phyloP scores from a whole-genome alignment of 2,797 vertebrate species.

The Champsocephalus esox region DNA sequence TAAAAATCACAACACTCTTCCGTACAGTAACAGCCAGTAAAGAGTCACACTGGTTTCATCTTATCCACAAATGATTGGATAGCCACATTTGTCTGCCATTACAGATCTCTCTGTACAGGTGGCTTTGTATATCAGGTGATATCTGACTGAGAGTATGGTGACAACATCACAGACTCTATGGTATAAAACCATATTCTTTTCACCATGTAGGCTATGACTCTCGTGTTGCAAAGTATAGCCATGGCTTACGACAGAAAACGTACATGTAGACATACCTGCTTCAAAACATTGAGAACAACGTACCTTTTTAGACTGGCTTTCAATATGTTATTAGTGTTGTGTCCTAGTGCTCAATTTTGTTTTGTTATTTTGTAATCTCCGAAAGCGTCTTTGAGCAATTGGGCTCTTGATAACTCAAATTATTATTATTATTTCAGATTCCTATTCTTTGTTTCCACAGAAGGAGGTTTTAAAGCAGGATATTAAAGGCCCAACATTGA shows the following conservation, averaged over 20 bases:
- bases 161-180: constrained; percentile 25
- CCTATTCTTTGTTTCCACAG: not conserved
- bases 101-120: constrained; percentile 4
- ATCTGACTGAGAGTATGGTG: constrained; percentile 21
- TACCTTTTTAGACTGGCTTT: too few relatives aligned
- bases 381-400: too few relatives aligned
- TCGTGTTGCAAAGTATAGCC: constrained; percentile 33
- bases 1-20: not conserved
- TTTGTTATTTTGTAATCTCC: too few relatives aligned
- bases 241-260: too few relatives aligned
- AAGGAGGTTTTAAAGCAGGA: not conserved
- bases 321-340: too few relatives aligned
- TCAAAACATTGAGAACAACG: too few relatives aligned
- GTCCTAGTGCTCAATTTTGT: too few relatives aligned
- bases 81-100: not conserved
- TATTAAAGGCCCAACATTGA: not conserved
- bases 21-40: not conserved
- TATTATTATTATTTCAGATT: not conserved
- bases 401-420: too few relatives aligned
- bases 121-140: constrained; percentile 26
- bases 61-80: not conserved
- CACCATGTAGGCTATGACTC: constrained; percentile 30
- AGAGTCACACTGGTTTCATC: not conserved
- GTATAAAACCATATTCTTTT: constrained; percentile 22
- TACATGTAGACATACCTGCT: too few relatives aligned